Conservation (phyloP, 1,140 invertebrate species). For the Aphis gossypii region DNA sequence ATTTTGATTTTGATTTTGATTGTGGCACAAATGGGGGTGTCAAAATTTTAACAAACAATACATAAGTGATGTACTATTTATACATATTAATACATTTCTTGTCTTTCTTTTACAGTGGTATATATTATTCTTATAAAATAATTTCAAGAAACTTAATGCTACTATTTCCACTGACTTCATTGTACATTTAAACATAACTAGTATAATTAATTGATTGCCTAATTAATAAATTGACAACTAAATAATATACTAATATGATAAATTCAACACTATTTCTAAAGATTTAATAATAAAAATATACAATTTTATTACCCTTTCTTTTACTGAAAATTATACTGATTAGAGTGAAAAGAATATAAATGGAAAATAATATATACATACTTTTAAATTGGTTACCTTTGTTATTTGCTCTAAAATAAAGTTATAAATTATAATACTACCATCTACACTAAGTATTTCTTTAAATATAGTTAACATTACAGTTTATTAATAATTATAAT, state of each 20-base stretch:
- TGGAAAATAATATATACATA: not conserved
- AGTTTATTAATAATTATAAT: not conserved
- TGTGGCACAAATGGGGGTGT: not conserved
- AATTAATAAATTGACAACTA: not conserved
- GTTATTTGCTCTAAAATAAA: not conserved
- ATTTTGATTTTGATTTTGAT: not conserved
- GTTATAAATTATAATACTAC: not conserved
- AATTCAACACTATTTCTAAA: not conserved
- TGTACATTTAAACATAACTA: not conserved
- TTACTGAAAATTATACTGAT: not conserved
- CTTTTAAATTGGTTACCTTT: no score
- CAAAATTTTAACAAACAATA: not conserved
- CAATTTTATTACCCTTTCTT: not conserved
- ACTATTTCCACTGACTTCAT: not conserved
- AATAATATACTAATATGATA: not conserved
- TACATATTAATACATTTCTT: not conserved
- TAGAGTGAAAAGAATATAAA: not conserved
- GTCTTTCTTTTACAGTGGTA: not conserved
- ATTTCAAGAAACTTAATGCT: not conserved
- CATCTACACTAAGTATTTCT: not conserved
- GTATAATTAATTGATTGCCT: not conserved
- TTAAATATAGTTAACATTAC: not conserved
- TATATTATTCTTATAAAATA: not conserved
- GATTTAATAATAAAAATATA: not conserved
- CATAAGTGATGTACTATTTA: not conserved